Evolutionary conservation across 2,888 invertebrate genomes (phyloP), one percentile per base, ranked within the genome.

Genomic region (Sipha maydis): DNA sequence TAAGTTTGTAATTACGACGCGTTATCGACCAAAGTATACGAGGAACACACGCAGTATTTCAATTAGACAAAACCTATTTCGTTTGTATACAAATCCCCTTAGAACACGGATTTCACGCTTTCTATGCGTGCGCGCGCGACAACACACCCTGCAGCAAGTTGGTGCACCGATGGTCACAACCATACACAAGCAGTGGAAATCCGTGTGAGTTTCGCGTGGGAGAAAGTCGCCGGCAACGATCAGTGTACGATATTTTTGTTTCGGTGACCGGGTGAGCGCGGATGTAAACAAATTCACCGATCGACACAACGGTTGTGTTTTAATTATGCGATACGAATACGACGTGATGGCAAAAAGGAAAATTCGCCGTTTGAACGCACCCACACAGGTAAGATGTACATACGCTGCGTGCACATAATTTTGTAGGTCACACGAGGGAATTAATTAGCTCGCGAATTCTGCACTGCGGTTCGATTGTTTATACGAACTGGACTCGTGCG

Each of bases 101-200:
- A 1, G 25, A 75, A 38, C 41, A 80, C 38, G 4, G 19, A 80
- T 67, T 80, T 80, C 80, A 80, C 41, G 80, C 67, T 80, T 80
- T 80, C 80, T 41, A 34, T 2, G 28, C n/a, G 3, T 25, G 25
- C 19, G 61, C 61, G 25, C 4, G 21, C 0, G 48, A 48, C 14
- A 11, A 61, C 61, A 48, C 48, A 61, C 61, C 61, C 61, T 25
- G 61, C 21, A 9, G 61, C 56, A 14, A 11, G 69, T 28, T n/a
- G 69, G 8, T 69, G 11, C 4, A 69, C 11, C n/a, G 28, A 28
- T 9, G 28, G 28, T 54, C n/a, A 54, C 19, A 54, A 11, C 38
- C 3, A 7, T 41, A 3, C 38, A 41, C n/a, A n/a, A n/a, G n/a
- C 17, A 69, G n/a, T 69, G 28, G 69, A 69, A 69, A 69, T n/a